Evolutionary conservation across 2,888 invertebrate species (phyloP).

Genomic region (Yponomeuta evonymella): DNA sequence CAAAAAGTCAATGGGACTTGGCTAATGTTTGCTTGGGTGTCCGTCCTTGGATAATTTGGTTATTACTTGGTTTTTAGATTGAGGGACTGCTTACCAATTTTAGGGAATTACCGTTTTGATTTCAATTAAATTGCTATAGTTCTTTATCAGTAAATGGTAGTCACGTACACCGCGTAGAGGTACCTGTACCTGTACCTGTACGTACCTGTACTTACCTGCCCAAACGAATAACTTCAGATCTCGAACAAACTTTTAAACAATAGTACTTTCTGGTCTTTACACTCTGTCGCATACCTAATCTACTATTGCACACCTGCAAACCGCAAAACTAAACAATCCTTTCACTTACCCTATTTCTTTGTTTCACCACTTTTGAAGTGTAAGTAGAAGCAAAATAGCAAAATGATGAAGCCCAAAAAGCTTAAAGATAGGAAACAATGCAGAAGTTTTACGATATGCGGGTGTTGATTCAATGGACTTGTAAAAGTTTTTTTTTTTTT

Average conservation of each 20-base stretch:
- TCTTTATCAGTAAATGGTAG: neutral
- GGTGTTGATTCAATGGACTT: slow-evolving; percentile 28
- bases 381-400: neutral
- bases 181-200: too few relatives aligned
- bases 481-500: too few relatives aligned
- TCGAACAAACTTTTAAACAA: neutral
- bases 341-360: neutral
- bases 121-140: too few relatives aligned
- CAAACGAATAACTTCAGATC: neutral
- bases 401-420: slow-evolving; percentile 5
- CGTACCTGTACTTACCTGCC: too few relatives aligned
- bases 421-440: neutral
- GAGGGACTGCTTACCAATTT: too few relatives aligned
- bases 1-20: neutral
- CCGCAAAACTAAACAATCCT: neutral
- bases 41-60: neutral
- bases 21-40: slow-evolving; percentile 1
- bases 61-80: neutral
- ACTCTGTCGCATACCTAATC: neutral
- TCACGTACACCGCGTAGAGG: neutral
- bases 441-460: slow-evolving; percentile 38
- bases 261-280: neutral
- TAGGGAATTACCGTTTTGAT: too few relatives aligned
- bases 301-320: neutral
- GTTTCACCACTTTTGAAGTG: neutral